Evolutionary conservation across 2,113 vertebrate genomes (phyloP).

Genomic region (Felis catus): F.catus_Fca126_mat1.0 CM031420.1:68036001-68036500

Average conservation of each 20-base stretch:
- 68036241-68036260: background rate
- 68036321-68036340: background rate
- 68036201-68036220: slow-evolving; percentile 10
- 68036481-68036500: background rate
- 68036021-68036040: background rate
- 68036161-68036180: background rate
- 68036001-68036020: background rate
- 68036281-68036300: background rate
- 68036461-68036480: background rate
- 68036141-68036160: background rate
- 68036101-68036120: background rate
- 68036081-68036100: background rate
- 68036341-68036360: background rate
- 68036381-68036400: background rate
- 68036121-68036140: background rate
- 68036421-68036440: background rate
- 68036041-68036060: slow-evolving; percentile 11
- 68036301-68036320: background rate
- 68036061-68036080: background rate
- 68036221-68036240: slow-evolving; percentile 37
- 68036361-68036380: background rate
- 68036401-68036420: background rate
- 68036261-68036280: background rate
- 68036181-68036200: background rate
- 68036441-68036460: background rate